Conservation (phyloP, 2,888 invertebrate genomes). For the Malthinus flaveolus region DNA sequence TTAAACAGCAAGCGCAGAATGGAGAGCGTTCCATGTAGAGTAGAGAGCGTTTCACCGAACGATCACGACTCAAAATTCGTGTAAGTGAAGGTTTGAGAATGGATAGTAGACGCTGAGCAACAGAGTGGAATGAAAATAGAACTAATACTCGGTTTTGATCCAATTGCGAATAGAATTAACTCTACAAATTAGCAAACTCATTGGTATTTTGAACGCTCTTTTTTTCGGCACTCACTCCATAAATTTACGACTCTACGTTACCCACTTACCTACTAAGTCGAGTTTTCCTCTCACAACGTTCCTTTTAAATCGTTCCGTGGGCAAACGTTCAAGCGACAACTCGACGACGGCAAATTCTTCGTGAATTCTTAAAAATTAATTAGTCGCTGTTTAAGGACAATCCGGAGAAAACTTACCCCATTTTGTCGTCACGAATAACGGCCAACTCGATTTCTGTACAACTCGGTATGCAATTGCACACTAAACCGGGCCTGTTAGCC, state of each 20-base stretch:
- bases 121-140: too few relatives aligned
- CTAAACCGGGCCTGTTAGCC: conserved; percentile 65
- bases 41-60: too few relatives aligned
- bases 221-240: too few relatives aligned
- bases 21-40: too few relatives aligned
- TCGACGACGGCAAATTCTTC: conserved; percentile 56
- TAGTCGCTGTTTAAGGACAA: conserved; percentile 30
- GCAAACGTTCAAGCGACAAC: conserved; percentile 66
- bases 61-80: too few relatives aligned
- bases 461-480: conserved; percentile 71
- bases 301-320: conserved; percentile 69
- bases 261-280: conserved; percentile 67
- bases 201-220: too few relatives aligned
- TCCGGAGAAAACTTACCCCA: conserved; percentile 45
- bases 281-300: conserved; percentile 65
- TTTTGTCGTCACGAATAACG: conserved; percentile 61
- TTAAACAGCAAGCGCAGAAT: background rate
- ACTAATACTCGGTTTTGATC: too few relatives aligned
- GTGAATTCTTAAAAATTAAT: conserved; percentile 38
- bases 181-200: too few relatives aligned
- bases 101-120: too few relatives aligned
- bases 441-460: conserved; percentile 73
- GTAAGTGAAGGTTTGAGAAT: too few relatives aligned
- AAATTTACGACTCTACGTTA: too few relatives aligned
- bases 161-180: too few relatives aligned